Base-by-base conservation (phyloP, 2,888 invertebrate genomes). In the Darwinula stevensoni region DNA sequence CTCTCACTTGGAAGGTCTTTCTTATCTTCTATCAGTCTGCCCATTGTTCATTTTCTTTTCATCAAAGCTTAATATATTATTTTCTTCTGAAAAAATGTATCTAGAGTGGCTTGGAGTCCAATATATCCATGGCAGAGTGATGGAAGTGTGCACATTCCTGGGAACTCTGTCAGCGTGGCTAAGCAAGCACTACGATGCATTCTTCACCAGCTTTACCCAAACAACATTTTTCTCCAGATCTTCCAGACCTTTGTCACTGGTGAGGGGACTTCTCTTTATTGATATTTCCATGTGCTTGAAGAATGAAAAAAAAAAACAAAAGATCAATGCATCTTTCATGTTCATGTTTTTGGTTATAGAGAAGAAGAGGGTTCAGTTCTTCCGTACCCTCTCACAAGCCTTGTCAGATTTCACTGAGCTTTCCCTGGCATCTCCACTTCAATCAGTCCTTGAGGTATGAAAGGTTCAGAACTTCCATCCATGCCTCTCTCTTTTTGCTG, bases 111-210 rank as follows among this genome's bases (percentile, higher is more conserved):
- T 2, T 61, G 70, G 38, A 64, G 69, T 40, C 67, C 71, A 33
- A 66, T 67, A 45, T 80, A 75, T 51, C 67, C 76, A 15, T 84
- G 82, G 82, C 80, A 84, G 54, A 67, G 63, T 38, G 80, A 78
- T 49, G 71, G 67, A 38, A 70, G 68, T 45, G 64, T 78, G 27
- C 76, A 88, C 38, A 59, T 91, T 39, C 86, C 94, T 1, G 88
- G 91, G 36, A 82, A 86, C 46, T 78, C 80, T 3, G 70, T 80
- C 38, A 84, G 82, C 47, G 86, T 94, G 16, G 91, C 91, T 14
- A 72, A 86, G 49, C 97, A 97, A 56, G 88, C 94, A 56, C 59
- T 97, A 36, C 66, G 97, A 41, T 94, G 91, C 48, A 75, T 84
- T 37, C 60, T 97, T 33, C 94, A 97, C 48, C 88, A 94, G 53